These are phyloP conservation scores for Hirudinaria manillensis DNA, from an alignment of 2,888 invertebrate species.

Conservation along the genomic window DNA sequence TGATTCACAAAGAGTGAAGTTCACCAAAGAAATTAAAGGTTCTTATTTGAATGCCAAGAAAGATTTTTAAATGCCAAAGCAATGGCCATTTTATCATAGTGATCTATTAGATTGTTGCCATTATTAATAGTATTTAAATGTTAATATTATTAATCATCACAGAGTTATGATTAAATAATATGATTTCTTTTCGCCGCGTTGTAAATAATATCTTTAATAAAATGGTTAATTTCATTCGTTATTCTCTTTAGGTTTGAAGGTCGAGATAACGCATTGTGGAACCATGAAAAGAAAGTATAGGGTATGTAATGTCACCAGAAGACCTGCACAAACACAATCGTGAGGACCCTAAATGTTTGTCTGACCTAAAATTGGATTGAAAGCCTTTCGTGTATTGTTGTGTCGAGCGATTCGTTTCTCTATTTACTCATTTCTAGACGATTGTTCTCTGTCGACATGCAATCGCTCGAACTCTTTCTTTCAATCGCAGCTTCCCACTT, in stretches of 20 bases:
- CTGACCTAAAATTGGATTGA: neutral
- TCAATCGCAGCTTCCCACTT: slow-evolving; percentile 69
- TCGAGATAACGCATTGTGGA: slow-evolving; percentile 99
- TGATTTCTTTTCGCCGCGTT: too few relatives aligned
- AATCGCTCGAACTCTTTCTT: neutral
- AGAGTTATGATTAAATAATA: too few relatives aligned
- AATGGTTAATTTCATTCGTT: neutral
- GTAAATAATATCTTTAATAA: too few relatives aligned
- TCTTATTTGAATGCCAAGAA: neutral
- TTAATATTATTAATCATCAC: too few relatives aligned
- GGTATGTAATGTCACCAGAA: slow-evolving; percentile 96
- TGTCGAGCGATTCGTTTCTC: neutral
- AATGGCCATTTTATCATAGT: too few relatives aligned
- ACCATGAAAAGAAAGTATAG: slow-evolving; percentile 97
- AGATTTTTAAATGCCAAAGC: too few relatives aligned
- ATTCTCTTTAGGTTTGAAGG: slow-evolving; percentile 74
- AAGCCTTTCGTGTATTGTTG: neutral
- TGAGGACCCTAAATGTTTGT: slow-evolving; percentile 59
- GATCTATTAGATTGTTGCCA: too few relatives aligned
- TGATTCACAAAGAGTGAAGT: slow-evolving; percentile 96
- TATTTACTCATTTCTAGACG: too few relatives aligned
- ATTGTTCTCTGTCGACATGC: neutral
- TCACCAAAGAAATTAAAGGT: slow-evolving; percentile 97
- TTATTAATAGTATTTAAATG: too few relatives aligned
- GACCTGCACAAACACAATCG: slow-evolving; percentile 99